phyloP scores from a whole-genome alignment of 2,888 invertebrate species.

The Margaritifera margaritifera region DNA sequence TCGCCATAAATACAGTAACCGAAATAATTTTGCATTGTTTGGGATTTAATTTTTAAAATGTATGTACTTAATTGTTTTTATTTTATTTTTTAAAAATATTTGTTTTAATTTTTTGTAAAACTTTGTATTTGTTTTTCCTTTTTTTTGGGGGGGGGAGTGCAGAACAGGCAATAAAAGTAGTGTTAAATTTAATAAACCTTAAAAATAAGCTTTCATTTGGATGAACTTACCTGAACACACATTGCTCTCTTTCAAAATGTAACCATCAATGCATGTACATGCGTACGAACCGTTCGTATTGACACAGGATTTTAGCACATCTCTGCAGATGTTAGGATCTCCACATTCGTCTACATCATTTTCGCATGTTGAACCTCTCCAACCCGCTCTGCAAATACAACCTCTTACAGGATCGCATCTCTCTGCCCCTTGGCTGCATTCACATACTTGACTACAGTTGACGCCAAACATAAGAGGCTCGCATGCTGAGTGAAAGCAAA shows the following conservation, averaged over 20 bases:
- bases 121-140: too few relatives aligned
- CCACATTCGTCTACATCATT: constrained; percentile 21
- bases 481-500: neutral
- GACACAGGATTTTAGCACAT: constrained; percentile 6
- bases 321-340: constrained; percentile 3
- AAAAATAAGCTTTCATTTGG: too few relatives aligned
- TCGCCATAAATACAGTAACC: too few relatives aligned
- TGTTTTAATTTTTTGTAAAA: too few relatives aligned
- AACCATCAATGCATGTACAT: constrained; percentile 10
- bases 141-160: too few relatives aligned
- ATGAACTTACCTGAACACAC: neutral
- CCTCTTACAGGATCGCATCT: constrained; percentile 8
- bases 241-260: neutral
- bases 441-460: neutral
- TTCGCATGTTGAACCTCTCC: constrained; percentile 18
- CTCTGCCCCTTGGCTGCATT: neutral
- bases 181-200: too few relatives aligned
- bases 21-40: too few relatives aligned
- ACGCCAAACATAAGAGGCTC: neutral
- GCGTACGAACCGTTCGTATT: constrained; percentile 11
- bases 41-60: too few relatives aligned
- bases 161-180: too few relatives aligned
- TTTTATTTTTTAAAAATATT: too few relatives aligned
- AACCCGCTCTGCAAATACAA: constrained; percentile 21
- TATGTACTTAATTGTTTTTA: too few relatives aligned